A percentile compares a stretch with the other conserved stretches of the same genome.
Conservation (phyloP, 2,113 vertebrate genomes). For the Trochalopteron elliotii region DNA sequence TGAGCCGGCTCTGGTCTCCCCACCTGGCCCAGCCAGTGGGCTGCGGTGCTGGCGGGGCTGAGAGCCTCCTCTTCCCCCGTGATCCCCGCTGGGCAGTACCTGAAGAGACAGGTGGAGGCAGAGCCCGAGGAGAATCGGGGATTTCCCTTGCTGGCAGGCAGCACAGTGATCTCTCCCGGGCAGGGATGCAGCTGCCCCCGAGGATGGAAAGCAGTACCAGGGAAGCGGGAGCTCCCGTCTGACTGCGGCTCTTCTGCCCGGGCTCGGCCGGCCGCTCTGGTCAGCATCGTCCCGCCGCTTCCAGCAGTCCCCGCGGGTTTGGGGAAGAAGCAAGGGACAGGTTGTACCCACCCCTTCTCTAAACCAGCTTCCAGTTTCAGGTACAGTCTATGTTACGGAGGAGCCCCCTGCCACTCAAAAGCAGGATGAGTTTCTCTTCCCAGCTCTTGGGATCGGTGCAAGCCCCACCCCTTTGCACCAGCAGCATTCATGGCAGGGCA, state of each 20-base stretch:
- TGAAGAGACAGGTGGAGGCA: not conserved
- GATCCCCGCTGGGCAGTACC: not conserved
- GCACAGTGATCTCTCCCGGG: not conserved
- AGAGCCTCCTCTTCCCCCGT: not conserved
- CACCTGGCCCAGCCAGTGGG: not conserved
- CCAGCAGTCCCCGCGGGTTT: not conserved
- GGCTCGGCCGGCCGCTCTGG: not conserved
- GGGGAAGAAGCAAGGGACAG: not conserved
- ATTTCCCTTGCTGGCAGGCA: not conserved
- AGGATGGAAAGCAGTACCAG: not conserved
- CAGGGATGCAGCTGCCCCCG: not conserved
- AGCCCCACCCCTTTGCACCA: not conserved
- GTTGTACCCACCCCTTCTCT: not conserved
- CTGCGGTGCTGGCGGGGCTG: not conserved
- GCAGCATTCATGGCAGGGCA: too few species aligned
- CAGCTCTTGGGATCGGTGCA: too few species aligned
- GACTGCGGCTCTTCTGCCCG: not conserved
- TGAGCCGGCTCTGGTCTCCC: too few species aligned
- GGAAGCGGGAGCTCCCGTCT: not conserved
- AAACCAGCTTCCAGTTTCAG: not conserved
- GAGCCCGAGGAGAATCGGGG: not conserved
- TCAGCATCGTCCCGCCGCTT: not conserved
- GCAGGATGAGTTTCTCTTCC: not conserved
- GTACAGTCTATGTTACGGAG: not conserved
- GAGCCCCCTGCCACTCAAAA: not conserved